phyloP scores from a whole-genome alignment of 2,888 invertebrate genomes.

The Crioceris asparagi region DNA sequence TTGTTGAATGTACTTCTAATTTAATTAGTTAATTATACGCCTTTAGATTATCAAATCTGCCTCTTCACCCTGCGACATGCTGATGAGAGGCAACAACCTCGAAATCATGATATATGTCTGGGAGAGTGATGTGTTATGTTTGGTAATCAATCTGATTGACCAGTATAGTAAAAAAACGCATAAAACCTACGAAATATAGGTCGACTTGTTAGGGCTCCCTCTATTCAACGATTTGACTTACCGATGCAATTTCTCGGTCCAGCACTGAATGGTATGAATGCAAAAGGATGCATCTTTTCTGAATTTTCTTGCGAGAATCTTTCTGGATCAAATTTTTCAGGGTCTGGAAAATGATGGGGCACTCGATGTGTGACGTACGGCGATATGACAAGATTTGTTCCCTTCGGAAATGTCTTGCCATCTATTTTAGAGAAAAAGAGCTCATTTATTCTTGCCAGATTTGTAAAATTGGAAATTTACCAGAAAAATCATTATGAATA shows the following conservation, averaged over 20 bases:
- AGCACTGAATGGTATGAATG: constrained; percentile 48
- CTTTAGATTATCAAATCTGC: too few relatives aligned
- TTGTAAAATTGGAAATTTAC: neutral
- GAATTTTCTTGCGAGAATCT: constrained; percentile 44
- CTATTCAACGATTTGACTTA: constrained; percentile 23
- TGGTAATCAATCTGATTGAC: too few relatives aligned
- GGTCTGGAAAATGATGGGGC: constrained; percentile 44
- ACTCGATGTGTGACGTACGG: constrained; percentile 49
- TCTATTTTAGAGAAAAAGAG: constrained; percentile 21
- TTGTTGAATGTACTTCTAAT: too few relatives aligned
- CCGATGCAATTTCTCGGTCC: constrained; percentile 48
- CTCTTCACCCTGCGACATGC: too few relatives aligned
- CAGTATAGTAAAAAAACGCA: too few relatives aligned
- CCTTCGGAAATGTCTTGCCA: constrained; percentile 42
- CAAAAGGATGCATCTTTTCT: constrained; percentile 44
- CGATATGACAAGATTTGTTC: constrained; percentile 44
- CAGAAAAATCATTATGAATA: neutral
- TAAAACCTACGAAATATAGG: too few relatives aligned
- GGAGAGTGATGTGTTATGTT: too few relatives aligned
- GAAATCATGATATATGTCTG: too few relatives aligned
- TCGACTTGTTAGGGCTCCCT: too few relatives aligned
- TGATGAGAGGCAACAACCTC: too few relatives aligned
- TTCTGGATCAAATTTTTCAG: constrained; percentile 46
- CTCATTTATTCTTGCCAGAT: neutral
- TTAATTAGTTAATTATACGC: too few relatives aligned